Evolutionary conservation across 1,140 invertebrate species (phyloP).

Genomic region (Lepidurus couesii): DNA sequence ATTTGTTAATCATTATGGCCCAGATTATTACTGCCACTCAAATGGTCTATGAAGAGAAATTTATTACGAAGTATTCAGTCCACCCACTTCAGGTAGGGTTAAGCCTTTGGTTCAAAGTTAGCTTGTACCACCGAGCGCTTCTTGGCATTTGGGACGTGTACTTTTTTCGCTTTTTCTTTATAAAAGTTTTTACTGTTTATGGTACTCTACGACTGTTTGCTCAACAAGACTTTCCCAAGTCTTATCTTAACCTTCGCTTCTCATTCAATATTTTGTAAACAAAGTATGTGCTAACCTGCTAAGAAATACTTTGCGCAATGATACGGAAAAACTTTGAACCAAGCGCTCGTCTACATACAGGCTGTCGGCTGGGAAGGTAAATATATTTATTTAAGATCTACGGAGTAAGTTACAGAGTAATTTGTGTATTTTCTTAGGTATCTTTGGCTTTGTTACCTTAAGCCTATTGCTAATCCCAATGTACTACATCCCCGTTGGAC

Average conservation of each 20-base stretch:
- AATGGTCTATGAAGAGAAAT: constrained; percentile 94
- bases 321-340: constrained; percentile 2
- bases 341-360: constrained; percentile 37
- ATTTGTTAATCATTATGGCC: constrained; percentile 84
- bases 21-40: constrained; percentile 84
- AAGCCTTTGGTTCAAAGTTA: constrained; percentile 11
- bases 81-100: constrained; percentile 60
- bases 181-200: no score
- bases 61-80: constrained; percentile 71
- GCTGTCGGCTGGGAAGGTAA: constrained; percentile 89
- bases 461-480: constrained; percentile 70
- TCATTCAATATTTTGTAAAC: neutral
- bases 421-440: constrained; percentile 47
- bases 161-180: no score
- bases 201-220: no score
- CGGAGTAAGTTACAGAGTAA: constrained; percentile 27
- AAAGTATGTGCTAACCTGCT: no score
- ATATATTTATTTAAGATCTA: constrained; percentile 26
- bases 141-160: neutral
- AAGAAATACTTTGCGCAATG: neutral
- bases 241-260: neutral
- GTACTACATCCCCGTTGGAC: constrained; percentile 69
- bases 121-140: neutral
- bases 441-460: constrained; percentile 79
- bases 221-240: no score